Evolutionary conservation across 2,797 vertebrate genomes (phyloP).

Genomic region (Esox masquinongy): DNA sequence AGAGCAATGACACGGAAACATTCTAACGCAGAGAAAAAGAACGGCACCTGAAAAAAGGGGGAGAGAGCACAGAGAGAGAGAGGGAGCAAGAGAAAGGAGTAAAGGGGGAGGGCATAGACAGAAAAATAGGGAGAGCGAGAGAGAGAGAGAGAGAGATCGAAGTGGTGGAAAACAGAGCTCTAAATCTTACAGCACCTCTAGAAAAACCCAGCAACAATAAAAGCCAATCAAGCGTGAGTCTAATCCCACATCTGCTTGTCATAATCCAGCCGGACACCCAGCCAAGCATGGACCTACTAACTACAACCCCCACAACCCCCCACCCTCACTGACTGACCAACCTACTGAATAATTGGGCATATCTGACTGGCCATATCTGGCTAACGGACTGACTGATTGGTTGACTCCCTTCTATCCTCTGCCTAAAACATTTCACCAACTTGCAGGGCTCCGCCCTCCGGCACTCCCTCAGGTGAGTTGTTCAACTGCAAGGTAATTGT

Average conservation of each 20-base stretch:
- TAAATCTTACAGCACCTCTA: constrained; percentile 42
- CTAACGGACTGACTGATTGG: not conserved
- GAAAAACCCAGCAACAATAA: constrained; percentile 56
- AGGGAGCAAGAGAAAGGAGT: not conserved
- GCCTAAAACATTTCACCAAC: constrained; percentile 42
- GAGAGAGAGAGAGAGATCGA: not conserved
- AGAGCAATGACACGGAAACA: not conserved
- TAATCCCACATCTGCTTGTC: constrained; percentile 66
- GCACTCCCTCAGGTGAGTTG: not conserved
- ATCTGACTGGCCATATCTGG: not conserved
- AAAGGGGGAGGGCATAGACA: not conserved
- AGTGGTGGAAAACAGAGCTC: constrained; percentile 15
- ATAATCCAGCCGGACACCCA: constrained; percentile 50
- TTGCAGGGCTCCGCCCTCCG: not conserved
- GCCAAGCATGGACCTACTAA: constrained; percentile 42
- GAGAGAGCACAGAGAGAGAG: not conserved
- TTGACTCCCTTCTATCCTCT: constrained; percentile 28
- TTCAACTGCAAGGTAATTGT: too few species aligned
- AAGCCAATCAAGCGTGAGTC: constrained; percentile 57
- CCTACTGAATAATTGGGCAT: too few species aligned
- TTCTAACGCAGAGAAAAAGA: not conserved
- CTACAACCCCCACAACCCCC: constrained; percentile 36
- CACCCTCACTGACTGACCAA: constrained; percentile 9
- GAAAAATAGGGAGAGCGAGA: not conserved
- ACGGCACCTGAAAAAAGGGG: not conserved